Evolutionary conservation across 64 coral and sea anemone species (phyloP).

Genomic region (Actinia tenebrosa): DNA sequence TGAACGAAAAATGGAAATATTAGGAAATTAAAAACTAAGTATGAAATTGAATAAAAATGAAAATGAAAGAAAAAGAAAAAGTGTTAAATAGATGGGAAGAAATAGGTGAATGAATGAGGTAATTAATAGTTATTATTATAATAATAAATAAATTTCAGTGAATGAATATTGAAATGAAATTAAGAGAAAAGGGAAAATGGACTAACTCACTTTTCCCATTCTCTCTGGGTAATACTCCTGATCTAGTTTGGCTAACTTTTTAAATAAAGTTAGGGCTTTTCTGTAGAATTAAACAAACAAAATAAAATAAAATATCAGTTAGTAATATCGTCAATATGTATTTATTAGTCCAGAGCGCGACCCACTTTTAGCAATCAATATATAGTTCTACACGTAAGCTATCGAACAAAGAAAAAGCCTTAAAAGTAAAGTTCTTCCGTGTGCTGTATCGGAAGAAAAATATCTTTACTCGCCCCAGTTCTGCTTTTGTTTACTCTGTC

Average conservation of each 20-base stretch:
- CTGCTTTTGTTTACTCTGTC: no score
- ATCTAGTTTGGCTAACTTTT: constrained; percentile 70
- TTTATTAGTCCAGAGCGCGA: no score
- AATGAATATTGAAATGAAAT: background rate
- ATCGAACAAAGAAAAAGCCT: no score
- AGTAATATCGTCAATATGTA: background rate
- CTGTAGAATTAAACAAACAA: constrained; percentile 20
- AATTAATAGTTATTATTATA: no score
- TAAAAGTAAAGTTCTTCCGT: no score
- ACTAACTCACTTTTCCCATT: constrained; percentile 83
- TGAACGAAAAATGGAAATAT: constrained; percentile 30
- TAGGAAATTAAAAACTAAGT: background rate
- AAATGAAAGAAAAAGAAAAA: constrained; percentile 12
- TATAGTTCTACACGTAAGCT: no score
- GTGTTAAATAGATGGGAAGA: background rate
- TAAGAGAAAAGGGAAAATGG: background rate
- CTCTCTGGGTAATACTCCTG: constrained; percentile 96
- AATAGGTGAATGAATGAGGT: background rate
- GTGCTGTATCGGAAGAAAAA: no score
- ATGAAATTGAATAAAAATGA: background rate
- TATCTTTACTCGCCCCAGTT: no score
- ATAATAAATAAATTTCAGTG: background rate
- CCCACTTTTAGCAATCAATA: no score
- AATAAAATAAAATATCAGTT: background rate
- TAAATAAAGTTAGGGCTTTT: constrained; percentile 73